Conservation (phyloP, 2,888 invertebrate species). For the Caenorhabditis panamensis region DNA sequence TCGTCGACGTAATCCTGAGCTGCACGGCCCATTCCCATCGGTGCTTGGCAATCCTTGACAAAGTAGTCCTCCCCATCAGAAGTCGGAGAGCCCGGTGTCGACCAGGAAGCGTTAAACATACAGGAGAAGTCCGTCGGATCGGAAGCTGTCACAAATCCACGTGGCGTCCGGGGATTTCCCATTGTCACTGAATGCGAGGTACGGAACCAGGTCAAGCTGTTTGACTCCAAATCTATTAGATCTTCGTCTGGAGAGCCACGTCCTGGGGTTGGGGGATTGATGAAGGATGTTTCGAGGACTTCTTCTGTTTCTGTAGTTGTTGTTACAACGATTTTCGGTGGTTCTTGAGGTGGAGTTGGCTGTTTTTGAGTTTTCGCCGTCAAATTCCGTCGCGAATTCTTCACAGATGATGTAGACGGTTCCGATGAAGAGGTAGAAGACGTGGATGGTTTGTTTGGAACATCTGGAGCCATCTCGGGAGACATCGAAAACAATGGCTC, state of each 20-base stretch:
- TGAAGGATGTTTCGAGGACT: constrained; percentile 5
- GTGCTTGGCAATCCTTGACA: constrained; percentile 1
- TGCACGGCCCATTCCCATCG: constrained; percentile 7
- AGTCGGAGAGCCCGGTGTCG: background rate
- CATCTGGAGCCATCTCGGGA: background rate
- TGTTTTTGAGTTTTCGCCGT: no score
- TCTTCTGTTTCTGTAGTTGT: no score
- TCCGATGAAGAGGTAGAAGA: background rate
- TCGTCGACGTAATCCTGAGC: background rate
- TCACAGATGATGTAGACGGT: background rate
- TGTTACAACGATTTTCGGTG: no score
- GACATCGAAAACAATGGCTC: background rate
- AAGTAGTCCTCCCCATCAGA: background rate
- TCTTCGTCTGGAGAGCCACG: constrained; percentile 41
- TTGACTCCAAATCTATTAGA: constrained; percentile 37
- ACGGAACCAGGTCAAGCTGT: constrained; percentile 27
- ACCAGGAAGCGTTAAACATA: background rate
- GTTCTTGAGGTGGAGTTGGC: no score
- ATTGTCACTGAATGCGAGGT: background rate
- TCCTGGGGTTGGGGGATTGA: constrained; percentile 35
- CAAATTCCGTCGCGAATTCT: no score
- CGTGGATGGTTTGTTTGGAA: background rate
- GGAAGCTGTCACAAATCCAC: background rate
- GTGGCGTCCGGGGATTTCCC: constrained; percentile 34
- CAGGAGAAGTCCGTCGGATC: constrained; percentile 27